phyloP scores from a whole-genome alignment of 2,113 vertebrate genomes.

The Ammospiza caudacuta region DNA sequence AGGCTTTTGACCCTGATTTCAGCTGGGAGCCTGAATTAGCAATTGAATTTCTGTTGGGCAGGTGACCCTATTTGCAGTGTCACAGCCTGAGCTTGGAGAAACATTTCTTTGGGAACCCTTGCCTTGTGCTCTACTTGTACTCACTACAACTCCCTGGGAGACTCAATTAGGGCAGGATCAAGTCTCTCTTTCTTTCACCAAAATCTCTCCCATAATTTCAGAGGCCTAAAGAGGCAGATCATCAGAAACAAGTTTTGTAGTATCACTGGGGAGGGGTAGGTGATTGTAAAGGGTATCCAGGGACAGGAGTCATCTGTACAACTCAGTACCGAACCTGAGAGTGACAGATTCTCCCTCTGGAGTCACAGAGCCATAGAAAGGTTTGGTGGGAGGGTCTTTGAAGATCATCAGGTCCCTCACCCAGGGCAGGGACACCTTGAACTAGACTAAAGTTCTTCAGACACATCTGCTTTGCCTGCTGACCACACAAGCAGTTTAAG shows the following conservation, averaged over 20 bases:
- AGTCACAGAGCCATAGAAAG: background rate
- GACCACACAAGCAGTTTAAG: background rate
- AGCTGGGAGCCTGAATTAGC: conserved; percentile 49
- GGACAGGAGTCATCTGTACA: background rate
- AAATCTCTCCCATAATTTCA: background rate
- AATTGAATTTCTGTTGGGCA: conserved; percentile 50
- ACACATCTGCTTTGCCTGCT: background rate
- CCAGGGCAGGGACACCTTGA: background rate
- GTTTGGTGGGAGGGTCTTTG: background rate
- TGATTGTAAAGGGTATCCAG: background rate
- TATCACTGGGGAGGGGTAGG: background rate
- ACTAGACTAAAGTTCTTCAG: background rate
- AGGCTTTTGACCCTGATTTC: conserved; percentile 55
- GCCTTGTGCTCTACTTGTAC: background rate
- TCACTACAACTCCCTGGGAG: background rate
- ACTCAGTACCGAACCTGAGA: background rate
- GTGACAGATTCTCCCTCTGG: background rate
- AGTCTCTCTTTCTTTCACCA: background rate
- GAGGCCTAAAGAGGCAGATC: background rate
- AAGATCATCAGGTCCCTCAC: background rate
- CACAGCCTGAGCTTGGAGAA: conserved; percentile 10
- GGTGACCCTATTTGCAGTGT: conserved; percentile 45
- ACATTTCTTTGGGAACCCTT: conserved; percentile 6
- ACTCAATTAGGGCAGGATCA: background rate
- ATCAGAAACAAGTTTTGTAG: background rate